Evolutionary conservation across 2,113 vertebrate species (phyloP), one percentile per base, ranked within the genome.

Genomic region (Crocuta crocuta): DNA sequence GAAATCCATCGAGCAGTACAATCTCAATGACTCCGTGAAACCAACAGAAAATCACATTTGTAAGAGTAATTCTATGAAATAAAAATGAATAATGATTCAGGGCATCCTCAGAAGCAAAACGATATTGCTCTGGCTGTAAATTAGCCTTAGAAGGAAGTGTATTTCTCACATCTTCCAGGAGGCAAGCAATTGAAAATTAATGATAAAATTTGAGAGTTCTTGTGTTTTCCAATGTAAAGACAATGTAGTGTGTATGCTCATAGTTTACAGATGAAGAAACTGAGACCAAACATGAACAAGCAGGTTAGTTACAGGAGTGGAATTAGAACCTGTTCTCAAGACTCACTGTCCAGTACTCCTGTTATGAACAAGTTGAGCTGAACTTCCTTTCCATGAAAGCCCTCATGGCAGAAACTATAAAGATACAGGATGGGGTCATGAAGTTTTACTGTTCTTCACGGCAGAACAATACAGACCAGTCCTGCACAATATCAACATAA

Each of bases 31-130:
- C 48, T 97, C 79, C 71, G 68, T 13, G 63, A 97, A 96, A 95
- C 79, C 70, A 95, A 96, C 0, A 92, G 71, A 88, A 95, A 96
- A 93, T 96, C 89, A 97, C 89, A 89, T 85, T 93, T 84, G 35
- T n/a, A 92, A 96, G 91, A 93, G 79, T 93, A 96, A 97, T 96
- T 95, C 65, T 97, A 39, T 91, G 95, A 97, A 95, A 94, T 93
- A 95, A 97, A 96, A 96, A 83, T 91, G 85, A 98, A 89, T 90
- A 53, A 97, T 88, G 95, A 88, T 93, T 68, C 50, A 50, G 39
- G 91, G 39, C 89, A 87, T 66, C 74, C 83, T 96, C 31, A 78
- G 66, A 87, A 95, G 74, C 50, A 96, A 95, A 96, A 50, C 45
- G 5, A 2, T 28, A 70, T 61, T 81, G 24, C 35, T 76, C 93